Evolutionary conservation across 1,140 invertebrate genomes (phyloP).

Genomic region (Drosophila tsacasi): DNA sequence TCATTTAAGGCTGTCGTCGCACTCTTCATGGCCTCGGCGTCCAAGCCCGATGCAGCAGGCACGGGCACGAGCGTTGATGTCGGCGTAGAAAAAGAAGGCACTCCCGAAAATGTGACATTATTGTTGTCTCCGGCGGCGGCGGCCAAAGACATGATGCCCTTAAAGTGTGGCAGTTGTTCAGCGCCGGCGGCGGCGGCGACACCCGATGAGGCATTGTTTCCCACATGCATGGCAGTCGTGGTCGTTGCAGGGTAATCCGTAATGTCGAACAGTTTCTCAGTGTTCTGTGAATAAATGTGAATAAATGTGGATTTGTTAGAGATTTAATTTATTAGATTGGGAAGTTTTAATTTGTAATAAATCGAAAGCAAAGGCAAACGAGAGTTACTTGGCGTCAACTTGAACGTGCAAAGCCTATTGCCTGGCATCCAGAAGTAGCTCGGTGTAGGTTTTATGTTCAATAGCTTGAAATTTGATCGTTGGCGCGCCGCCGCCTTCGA

Average conservation of each 20-base stretch:
- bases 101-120: constrained; percentile 34
- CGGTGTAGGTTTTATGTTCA: neutral
- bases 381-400: neutral
- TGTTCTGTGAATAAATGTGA: constrained; percentile 86
- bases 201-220: constrained; percentile 64
- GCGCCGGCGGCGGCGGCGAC: constrained; percentile 12
- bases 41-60: neutral
- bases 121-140: constrained; percentile 46
- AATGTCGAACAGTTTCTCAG: constrained; percentile 90
- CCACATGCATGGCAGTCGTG: constrained; percentile 86
- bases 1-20: constrained; percentile 20
- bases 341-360: too few relatives aligned
- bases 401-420: neutral
- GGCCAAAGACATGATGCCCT: constrained; percentile 48
- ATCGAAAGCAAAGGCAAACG: neutral
- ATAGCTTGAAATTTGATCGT: neutral
- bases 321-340: neutral
- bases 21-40: constrained; percentile 3
- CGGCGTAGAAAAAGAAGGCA: constrained; percentile 20
- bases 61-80: constrained; percentile 6
- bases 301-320: neutral
- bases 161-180: constrained; percentile 70
- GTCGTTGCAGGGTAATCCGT: constrained; percentile 89
- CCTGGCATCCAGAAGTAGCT: too few relatives aligned
- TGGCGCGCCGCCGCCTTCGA: too few relatives aligned